Conservation (phyloP, 2,113 vertebrate species). For the Notechis scutatus region DNA sequence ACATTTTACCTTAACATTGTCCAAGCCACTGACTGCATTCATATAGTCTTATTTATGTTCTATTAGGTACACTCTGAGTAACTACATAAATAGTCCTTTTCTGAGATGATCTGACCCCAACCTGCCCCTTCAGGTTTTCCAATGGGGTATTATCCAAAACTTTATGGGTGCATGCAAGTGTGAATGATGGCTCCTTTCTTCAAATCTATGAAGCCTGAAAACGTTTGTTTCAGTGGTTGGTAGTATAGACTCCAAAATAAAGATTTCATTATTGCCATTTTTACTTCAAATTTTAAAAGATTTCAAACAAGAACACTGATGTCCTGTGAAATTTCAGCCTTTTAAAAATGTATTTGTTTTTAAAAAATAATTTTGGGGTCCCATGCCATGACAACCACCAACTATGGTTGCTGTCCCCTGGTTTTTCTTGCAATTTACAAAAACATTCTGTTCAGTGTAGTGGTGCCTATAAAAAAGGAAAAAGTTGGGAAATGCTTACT, state of each 20-base stretch:
- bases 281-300: not conserved
- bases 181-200: not conserved
- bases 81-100: not conserved
- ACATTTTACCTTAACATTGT: not conserved
- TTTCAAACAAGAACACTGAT: not conserved
- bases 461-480: not conserved
- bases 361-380: not conserved
- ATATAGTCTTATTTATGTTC: not conserved
- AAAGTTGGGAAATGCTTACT: not conserved
- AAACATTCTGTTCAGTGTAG: not conserved
- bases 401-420: not conserved
- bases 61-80: not conserved
- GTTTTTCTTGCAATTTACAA: not conserved
- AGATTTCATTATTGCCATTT: not conserved
- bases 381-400: not conserved
- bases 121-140: not conserved
- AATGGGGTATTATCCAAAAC: not conserved
- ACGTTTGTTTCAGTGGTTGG: not conserved
- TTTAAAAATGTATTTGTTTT: not conserved
- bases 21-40: not conserved
- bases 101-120: not conserved
- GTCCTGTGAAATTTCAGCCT: not conserved
- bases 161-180: not conserved
- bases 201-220: not conserved
- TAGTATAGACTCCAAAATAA: not conserved